Conservation (phyloP, 2,888 invertebrate species). For the Drosophila parthenogenetica region DNA sequence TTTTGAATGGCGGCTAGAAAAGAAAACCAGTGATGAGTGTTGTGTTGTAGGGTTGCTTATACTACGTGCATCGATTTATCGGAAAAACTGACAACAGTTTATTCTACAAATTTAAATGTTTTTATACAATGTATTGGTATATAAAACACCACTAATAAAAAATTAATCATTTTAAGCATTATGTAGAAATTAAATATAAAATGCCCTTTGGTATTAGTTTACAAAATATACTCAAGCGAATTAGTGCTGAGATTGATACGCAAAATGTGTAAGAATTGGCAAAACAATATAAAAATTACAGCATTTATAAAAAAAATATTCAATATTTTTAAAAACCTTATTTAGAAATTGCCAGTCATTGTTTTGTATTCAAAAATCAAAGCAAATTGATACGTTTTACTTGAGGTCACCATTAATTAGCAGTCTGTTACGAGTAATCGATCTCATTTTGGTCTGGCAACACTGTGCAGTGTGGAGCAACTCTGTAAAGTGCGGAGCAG, state of each 20-base stretch:
- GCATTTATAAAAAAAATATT: neutral
- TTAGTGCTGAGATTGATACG: neutral
- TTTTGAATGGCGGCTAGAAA: conserved; percentile 74
- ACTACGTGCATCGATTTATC: conserved; percentile 31
- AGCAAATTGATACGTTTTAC: neutral
- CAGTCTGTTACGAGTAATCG: conserved; percentile 13
- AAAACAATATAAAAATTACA: neutral
- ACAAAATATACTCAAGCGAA: too few species aligned
- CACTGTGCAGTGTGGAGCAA: conserved; percentile 24
- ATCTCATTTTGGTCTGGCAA: conserved; percentile 5
- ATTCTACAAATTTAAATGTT: neutral
- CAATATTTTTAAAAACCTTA: too few species aligned
- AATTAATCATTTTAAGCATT: too few species aligned
- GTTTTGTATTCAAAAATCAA: neutral
- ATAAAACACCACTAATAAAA: neutral
- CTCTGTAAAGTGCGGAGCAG: conserved; percentile 47
- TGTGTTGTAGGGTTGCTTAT: conserved; percentile 48
- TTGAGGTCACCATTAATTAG: conserved; percentile 5
- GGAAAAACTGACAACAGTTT: neutral
- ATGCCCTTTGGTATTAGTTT: too few species aligned
- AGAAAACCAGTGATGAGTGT: conserved; percentile 57
- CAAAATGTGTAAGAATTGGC: neutral
- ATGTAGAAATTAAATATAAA: too few species aligned
- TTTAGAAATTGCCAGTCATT: neutral
- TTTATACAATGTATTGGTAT: neutral